These are phyloP conservation scores for Pyrgilauda ruficollis DNA, from an alignment of 2,113 vertebrate species.

Conservation along the genomic window DNA sequence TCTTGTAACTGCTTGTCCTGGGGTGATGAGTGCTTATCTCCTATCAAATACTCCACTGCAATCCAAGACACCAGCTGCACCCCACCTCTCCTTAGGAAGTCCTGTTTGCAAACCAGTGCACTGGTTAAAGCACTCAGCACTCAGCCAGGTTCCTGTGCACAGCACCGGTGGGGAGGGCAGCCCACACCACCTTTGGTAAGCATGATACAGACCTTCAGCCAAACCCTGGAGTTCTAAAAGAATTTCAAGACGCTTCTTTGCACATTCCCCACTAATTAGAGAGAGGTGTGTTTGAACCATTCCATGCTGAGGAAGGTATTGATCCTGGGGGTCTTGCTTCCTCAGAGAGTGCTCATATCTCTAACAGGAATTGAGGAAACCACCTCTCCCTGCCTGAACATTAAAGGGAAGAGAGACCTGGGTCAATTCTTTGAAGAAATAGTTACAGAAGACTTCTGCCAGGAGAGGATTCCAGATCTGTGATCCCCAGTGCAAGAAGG, in stretches of 20 bases:
- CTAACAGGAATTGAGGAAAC: background rate
- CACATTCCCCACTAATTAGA: background rate
- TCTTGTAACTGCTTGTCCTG: background rate
- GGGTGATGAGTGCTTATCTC: background rate
- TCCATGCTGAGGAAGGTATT: background rate
- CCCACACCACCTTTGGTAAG: background rate
- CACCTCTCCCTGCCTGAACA: background rate
- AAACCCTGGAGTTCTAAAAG: background rate
- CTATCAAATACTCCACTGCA: background rate
- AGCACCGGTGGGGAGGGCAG: rapidly evolving
- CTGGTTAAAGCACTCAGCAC: background rate
- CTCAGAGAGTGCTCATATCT: background rate
- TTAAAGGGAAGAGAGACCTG: background rate
- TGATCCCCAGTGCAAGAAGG: background rate
- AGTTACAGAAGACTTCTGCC: background rate
- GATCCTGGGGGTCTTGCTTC: background rate
- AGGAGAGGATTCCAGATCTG: background rate
- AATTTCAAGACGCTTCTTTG: background rate
- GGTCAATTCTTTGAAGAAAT: conserved; percentile 24
- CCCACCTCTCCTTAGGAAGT: background rate
- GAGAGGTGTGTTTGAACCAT: background rate
- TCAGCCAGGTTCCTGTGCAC: background rate
- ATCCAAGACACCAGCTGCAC: background rate
- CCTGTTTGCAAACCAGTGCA: background rate
- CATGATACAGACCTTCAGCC: background rate